Percentiles rank a stretch among this genome's conserved stretches.
Evolutionary conservation across 2,113 vertebrate genomes (phyloP).

Genomic region (Erythrocercus mccallii): DNA sequence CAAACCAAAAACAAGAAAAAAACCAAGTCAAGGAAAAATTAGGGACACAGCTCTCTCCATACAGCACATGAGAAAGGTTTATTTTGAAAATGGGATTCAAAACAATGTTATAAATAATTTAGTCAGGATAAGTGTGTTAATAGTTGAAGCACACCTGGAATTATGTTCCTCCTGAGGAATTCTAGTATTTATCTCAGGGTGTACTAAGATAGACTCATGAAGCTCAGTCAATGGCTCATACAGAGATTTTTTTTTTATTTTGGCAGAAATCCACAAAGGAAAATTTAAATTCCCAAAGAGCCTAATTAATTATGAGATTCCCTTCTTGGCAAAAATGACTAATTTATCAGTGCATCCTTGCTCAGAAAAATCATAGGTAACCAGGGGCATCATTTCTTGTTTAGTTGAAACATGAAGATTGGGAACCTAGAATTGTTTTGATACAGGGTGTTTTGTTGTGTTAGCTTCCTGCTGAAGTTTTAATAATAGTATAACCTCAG

Average conservation of each 20-base stretch:
- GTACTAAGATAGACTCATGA: not conserved
- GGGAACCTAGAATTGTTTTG: not conserved
- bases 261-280: not conserved
- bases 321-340: not conserved
- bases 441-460: not conserved
- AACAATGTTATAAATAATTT: not conserved
- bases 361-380: not conserved
- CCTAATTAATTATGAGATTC: slow-evolving; percentile 5
- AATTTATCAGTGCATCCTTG: not conserved
- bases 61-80: not conserved
- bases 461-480: not conserved
- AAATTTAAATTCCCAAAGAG: not conserved
- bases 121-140: not conserved
- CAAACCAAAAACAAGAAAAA: not conserved
- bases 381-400: not conserved
- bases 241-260: not conserved
- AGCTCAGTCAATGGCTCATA: rapidly evolving
- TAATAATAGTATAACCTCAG: not conserved
- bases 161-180: not conserved
- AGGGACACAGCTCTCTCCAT: too few relatives aligned
- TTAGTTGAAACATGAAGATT: not conserved
- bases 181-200: not conserved
- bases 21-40: not conserved
- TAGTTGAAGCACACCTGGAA: not conserved
- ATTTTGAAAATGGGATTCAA: not conserved